These are phyloP conservation scores for Chaetogeoica ovagalla DNA, from an alignment of 2,888 invertebrate species.

Conservation along the genomic window DNA sequence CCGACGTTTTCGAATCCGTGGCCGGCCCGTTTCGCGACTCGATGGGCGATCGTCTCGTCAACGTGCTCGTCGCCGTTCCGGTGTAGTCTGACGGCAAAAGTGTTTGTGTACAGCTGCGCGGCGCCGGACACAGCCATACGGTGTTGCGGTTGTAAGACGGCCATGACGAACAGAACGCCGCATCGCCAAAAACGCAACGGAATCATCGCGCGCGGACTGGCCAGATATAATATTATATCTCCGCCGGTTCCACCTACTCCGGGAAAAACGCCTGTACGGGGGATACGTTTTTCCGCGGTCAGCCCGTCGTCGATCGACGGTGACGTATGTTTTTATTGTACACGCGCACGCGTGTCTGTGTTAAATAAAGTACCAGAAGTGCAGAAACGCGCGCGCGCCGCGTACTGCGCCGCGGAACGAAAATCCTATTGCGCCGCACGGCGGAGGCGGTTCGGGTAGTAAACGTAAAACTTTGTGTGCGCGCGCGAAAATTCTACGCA, in stretches of 20 bases:
- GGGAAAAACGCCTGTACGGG: too few relatives aligned
- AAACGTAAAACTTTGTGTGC: too few relatives aligned
- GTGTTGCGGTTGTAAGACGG: slow-evolving; percentile 52
- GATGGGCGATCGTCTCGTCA: slow-evolving; percentile 78
- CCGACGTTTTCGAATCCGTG: slow-evolving; percentile 81
- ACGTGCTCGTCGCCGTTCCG: slow-evolving; percentile 75
- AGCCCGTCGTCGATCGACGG: neutral
- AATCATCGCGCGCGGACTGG: neutral
- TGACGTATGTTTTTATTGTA: too few relatives aligned
- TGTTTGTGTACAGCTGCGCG: slow-evolving; percentile 86
- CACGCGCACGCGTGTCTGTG: too few relatives aligned
- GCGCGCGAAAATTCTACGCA: too few relatives aligned
- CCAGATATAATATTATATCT: too few relatives aligned
- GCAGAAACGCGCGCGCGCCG: too few relatives aligned
- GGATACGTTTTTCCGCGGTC: neutral
- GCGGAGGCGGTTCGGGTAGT: too few relatives aligned
- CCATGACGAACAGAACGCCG: neutral
- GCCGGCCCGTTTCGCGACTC: slow-evolving; percentile 84
- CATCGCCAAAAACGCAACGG: neutral
- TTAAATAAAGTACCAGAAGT: too few relatives aligned
- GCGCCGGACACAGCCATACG: slow-evolving; percentile 57
- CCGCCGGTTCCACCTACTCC: too few relatives aligned
- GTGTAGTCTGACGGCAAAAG: slow-evolving; percentile 88
- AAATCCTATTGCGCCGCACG: too few relatives aligned
- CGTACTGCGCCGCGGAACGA: too few relatives aligned